Conservation (phyloP, 2,888 invertebrate genomes). For the Noctua janthina region DNA sequence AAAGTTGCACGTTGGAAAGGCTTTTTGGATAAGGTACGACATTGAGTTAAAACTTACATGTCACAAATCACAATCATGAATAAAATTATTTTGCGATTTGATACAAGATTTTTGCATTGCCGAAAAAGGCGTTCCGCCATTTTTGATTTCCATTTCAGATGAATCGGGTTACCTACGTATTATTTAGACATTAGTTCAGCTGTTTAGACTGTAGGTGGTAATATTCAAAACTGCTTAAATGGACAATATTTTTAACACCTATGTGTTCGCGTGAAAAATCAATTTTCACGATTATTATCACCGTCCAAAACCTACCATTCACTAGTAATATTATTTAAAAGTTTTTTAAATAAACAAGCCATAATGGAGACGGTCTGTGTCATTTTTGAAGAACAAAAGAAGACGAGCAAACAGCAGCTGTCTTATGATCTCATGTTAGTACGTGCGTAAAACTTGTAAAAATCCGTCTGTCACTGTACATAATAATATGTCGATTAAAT, state of each 20-base stretch:
- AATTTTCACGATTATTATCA: slow-evolving; percentile 38
- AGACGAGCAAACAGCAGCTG: slow-evolving; percentile 24
- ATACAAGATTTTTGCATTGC: slow-evolving; percentile 5
- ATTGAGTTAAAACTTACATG: neutral
- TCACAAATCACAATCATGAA: no score
- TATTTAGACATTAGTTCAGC: slow-evolving; percentile 36
- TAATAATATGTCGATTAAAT: slow-evolving; percentile 25
- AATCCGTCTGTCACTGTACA: slow-evolving; percentile 26
- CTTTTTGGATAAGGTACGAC: neutral
- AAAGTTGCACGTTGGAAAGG: neutral
- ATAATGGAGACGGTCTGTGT: neutral
- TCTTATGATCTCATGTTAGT: slow-evolving; percentile 31
- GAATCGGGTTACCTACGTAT: neutral
- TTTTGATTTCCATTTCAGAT: slow-evolving; percentile 27
- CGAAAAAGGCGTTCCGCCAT: slow-evolving; percentile 16
- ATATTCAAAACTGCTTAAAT: slow-evolving; percentile 27
- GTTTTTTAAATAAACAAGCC: slow-evolving; percentile 30
- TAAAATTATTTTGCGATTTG: neutral
- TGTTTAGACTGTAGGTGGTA: slow-evolving; percentile 41
- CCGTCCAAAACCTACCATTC: slow-evolving; percentile 21
- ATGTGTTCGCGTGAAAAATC: slow-evolving; percentile 26
- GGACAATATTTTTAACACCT: slow-evolving; percentile 35
- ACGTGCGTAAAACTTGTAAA: slow-evolving; percentile 11
- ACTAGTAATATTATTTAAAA: slow-evolving; percentile 4
- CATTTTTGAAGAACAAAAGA: slow-evolving; percentile 35